Base-by-base conservation (phyloP, 2,113 vertebrate species). In the Irena cyanogastra region DNA sequence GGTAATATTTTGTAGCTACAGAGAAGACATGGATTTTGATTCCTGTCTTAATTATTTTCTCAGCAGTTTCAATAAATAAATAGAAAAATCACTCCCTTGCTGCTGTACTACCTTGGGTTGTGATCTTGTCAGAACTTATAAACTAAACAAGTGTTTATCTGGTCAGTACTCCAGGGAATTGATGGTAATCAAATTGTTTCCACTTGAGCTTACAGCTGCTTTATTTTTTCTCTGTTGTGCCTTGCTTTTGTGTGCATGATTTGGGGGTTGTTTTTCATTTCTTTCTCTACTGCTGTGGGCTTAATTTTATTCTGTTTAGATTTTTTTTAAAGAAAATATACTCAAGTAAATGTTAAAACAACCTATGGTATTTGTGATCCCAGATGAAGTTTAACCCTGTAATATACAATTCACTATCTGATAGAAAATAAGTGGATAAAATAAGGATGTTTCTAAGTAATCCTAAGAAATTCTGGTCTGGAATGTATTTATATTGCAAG, bases 101-200 rank as follows among this genome's bases (percentile, higher is more conserved):
- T 16, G 39, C 78, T 95, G 72, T 37, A 42, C 79, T 93, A 88
- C 91, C 82, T 90, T 86, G 56, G 63, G 39, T 87, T 84, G 44
- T 88, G 89, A 75, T 94, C 89, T 91, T 96, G 89, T 94, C 92
- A 94, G 77, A 90, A 91, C 21, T 95, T 87, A 52, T 56, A 94
- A 96, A 64, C 27, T 56, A 74, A 95, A 82, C 64, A 95, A 86
- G 49, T 76, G n/a, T 93, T 97, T 93, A 64, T 87, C 12, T 93
- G 61, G 84, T 56, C 87, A 94, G 70, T 94, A 80, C 89, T 96
- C 87, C 24, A 26, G 87, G 94, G 93, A 93, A 89, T 71, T 89
- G 88, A 82, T 75, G 75, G 60, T 94, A 97, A 94, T 95, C 75
- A 91, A 93, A 95, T 94, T 89, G 50, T 82, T 96, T 96, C 92